Evolutionary conservation across 2,113 vertebrate species (phyloP).

Genomic region (Hemiscyllium ocellatum): DNA sequence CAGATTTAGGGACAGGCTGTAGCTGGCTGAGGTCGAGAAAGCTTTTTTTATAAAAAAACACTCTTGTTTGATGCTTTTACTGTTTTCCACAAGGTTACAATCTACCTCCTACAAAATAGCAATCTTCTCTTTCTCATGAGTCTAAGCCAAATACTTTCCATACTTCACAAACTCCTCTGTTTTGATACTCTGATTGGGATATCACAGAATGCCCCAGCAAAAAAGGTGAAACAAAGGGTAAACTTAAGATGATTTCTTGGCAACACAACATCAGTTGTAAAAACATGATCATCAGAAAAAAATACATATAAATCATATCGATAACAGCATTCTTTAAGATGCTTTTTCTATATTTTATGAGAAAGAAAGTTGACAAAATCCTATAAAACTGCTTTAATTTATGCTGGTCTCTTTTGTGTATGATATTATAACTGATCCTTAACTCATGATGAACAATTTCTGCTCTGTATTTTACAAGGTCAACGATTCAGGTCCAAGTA

Average conservation of each 20-base stretch:
- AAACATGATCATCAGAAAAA: conserved; percentile 17
- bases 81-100: conserved; percentile 58
- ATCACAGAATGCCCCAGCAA: conserved; percentile 34
- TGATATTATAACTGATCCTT: conserved; percentile 28
- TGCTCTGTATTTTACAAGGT: conserved; percentile 23
- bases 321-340: conserved; percentile 26
- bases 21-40: conserved; percentile 58
- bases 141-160: conserved; percentile 49
- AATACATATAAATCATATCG: conserved; percentile 34
- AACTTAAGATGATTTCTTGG: conserved; percentile 35
- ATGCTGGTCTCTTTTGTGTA: not conserved
- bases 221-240: conserved; percentile 37
- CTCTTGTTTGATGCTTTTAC: conserved; percentile 55
- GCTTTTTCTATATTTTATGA: conserved; percentile 21
- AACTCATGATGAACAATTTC: conserved; percentile 27
- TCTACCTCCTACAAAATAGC: conserved; percentile 57
- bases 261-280: conserved; percentile 36
- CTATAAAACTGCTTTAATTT: conserved; percentile 34
- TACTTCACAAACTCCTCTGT: conserved; percentile 42
- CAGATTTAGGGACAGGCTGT: conserved; percentile 64
- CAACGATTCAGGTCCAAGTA: conserved; percentile 21
- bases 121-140: conserved; percentile 51
- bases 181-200: conserved; percentile 35
- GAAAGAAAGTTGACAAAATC: conserved; percentile 26
- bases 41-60: conserved; percentile 46